Conservation (phyloP, 2,113 vertebrate genomes). For the Cercopithecus mona region DNA sequence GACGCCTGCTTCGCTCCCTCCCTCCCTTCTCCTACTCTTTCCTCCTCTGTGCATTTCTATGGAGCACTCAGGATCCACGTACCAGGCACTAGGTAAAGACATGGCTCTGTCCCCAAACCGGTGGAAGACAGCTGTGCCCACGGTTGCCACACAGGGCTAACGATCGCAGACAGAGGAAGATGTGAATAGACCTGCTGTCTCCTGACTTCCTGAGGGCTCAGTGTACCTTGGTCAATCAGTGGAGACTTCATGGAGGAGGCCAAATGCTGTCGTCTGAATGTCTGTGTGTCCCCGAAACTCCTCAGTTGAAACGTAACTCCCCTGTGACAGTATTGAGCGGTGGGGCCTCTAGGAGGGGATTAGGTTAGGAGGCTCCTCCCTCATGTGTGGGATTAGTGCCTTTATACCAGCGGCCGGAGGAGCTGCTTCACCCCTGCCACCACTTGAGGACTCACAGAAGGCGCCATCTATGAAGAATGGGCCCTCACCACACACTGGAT, state of each 20-base stretch:
- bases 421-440: not conserved
- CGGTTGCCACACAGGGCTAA: not conserved
- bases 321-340: not conserved
- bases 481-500: not conserved
- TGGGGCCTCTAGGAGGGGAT: not conserved
- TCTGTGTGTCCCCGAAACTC: not conserved
- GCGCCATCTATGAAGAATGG: not conserved
- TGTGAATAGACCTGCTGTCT: not conserved
- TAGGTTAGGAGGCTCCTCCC: not conserved
- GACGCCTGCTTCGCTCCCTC: no score
- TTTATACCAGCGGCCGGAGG: accelerated
- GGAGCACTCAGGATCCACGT: not conserved
- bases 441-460: not conserved
- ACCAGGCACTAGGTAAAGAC: not conserved
- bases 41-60: not conserved
- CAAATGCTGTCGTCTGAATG: not conserved
- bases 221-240: not conserved
- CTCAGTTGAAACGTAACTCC: no score
- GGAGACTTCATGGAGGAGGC: not conserved
- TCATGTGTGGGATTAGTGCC: not conserved
- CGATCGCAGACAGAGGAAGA: not conserved
- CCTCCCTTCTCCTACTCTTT: not conserved
- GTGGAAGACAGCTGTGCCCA: not conserved
- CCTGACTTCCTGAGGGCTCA: not conserved
- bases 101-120: not conserved